These are phyloP conservation scores for Gorsachius goisagi DNA, from an alignment of 2,113 vertebrate genomes.

Conservation along the genomic window DNA sequence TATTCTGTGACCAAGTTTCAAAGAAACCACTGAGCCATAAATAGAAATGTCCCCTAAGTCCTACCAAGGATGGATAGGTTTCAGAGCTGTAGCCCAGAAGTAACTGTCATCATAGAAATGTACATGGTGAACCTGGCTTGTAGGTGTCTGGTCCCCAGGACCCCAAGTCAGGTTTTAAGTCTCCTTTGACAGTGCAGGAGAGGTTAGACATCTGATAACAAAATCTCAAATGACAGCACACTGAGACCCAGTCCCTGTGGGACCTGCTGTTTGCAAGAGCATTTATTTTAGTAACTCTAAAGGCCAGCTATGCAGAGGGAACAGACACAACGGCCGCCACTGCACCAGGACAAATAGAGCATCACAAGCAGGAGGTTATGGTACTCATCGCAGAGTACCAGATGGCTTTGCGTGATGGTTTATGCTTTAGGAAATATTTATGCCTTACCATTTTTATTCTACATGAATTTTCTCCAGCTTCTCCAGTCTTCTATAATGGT, in stretches of 20 bases:
- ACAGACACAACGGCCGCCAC: accelerated
- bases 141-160: background rate
- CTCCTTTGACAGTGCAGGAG: background rate
- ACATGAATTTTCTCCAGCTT: background rate
- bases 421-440: background rate
- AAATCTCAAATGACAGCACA: background rate
- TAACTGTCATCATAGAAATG: background rate
- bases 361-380: background rate
- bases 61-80: background rate
- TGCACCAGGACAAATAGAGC: background rate
- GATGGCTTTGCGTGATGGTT: background rate
- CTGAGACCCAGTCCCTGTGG: background rate
- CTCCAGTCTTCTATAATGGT: background rate
- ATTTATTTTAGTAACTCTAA: background rate
- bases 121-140: background rate
- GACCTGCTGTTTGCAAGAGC: background rate
- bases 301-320: background rate
- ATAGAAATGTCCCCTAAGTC: background rate
- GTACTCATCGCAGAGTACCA: background rate
- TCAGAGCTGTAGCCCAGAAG: background rate
- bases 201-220: background rate
- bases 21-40: background rate
- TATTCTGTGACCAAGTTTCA: background rate
- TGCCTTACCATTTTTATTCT: background rate
- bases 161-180: background rate